Base-by-base conservation (phyloP, 2,113 vertebrate species). In the Larimichthys crocea region DNA sequence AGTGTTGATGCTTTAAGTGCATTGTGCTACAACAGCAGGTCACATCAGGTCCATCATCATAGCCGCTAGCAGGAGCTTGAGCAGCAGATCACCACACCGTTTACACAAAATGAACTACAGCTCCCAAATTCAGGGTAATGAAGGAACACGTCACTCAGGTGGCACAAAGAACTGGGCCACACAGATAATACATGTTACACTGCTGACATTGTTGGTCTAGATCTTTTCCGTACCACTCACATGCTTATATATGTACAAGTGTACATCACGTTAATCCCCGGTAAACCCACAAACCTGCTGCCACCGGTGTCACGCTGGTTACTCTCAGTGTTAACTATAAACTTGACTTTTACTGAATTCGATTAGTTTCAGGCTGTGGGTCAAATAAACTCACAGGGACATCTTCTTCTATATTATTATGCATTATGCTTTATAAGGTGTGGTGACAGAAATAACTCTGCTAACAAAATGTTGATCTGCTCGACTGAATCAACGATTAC, bases 31-130 rank as follows among this genome's bases (percentile, higher is more conserved):
- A 84, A 88, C 75, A 83, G 92, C 92, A 92, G 85, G 89, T 92
- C 85, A 93, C 89, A 84, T 86, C 62, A 91, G 87, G 77, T 88
- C 89, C 91, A 89, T 90, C 91, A 89, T 88, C 90, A 88, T 85
- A 87, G 88, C 84, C 86, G 87, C 84, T 86, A 91, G 86, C 86
- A 86, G 78, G 83, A 92, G 85, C 76, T 85, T 86, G 79, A 94
- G 92, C 89, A 93, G 91, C 89, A 93, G 81, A 69, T 92, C 88
- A 91, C 81, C 92, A 94, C 91, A 91, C 31, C 31, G 8, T 8
- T 8, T 8, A 7, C 6, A 35, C 11, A 35, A 48, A 73, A 40
- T 49, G 22, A n/a, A 61, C 19, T 10, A 12, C 44, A 66, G 3
- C 20, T 4, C 0, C n/a, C 15, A 29, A 31, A 8, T 72, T 72